A percentile compares a stretch with the other conserved stretches of the same genome.
Evolutionary conservation across 2,797 vertebrate species (phyloP).

Genomic region (Epinephelus malabaricus): DNA sequence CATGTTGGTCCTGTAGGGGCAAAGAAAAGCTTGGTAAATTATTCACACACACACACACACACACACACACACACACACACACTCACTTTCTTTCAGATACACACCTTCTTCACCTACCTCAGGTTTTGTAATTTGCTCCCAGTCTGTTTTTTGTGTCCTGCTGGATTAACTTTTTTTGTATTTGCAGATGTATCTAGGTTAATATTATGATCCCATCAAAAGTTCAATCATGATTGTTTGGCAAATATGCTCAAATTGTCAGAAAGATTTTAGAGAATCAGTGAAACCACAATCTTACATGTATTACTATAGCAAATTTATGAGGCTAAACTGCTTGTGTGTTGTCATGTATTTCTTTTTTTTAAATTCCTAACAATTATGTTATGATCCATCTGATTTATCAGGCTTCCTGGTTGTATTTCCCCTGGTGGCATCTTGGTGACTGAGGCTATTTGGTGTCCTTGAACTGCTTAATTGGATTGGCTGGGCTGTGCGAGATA

Average conservation of each 20-base stretch:
- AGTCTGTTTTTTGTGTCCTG: neutral
- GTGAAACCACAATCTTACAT: neutral
- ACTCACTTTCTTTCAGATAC: neutral
- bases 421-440: conserved; percentile 29
- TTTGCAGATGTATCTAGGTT: conserved; percentile 39
- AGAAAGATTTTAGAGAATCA: neutral
- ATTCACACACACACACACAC: conserved; percentile 18
- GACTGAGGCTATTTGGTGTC: conserved; percentile 7
- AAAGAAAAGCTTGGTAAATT: conserved; percentile 54
- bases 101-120: conserved; percentile 3
- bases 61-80: conserved; percentile 2
- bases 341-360: neutral
- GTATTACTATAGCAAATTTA: neutral
- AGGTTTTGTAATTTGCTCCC: conserved; percentile 1
- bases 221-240: neutral
- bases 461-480: conserved; percentile 30
- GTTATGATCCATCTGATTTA: neutral
- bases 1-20: conserved; percentile 89
- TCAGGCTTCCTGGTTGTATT: neutral
- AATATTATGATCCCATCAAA: conserved; percentile 50
- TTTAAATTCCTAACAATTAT: neutral
- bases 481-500: neutral
- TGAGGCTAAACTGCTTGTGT: neutral
- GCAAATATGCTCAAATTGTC: neutral
- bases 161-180: conserved; percentile 44